Percentiles rank a stretch among this genome's conserved stretches.
Evolutionary conservation across 1,140 invertebrate genomes (phyloP).

Genomic region (Trichonephila clavipes): DNA sequence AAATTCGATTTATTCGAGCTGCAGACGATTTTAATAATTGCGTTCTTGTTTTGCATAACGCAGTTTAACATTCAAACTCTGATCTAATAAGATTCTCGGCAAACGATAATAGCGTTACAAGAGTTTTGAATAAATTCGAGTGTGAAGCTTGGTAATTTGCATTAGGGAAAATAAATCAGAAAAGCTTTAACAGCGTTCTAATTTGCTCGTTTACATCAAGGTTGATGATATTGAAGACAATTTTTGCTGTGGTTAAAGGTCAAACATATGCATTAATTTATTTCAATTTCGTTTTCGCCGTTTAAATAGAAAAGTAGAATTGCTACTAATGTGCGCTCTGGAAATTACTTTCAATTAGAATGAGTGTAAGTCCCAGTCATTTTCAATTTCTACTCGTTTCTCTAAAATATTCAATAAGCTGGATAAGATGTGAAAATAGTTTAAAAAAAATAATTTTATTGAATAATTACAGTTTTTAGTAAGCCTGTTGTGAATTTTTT

Average conservation of each 20-base stretch:
- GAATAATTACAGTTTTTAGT: too few relatives aligned
- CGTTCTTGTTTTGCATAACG: not conserved
- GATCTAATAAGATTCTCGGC: not conserved
- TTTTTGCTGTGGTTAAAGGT: not conserved
- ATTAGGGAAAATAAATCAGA: not conserved
- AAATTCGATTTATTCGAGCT: not conserved
- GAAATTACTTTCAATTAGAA: not conserved
- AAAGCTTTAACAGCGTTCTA: not conserved
- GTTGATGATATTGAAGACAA: not conserved
- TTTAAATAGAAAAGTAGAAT: not conserved
- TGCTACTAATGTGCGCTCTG: not conserved
- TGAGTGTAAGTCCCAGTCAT: too few relatives aligned
- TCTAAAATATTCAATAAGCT: too few relatives aligned
- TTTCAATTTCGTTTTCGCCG: not conserved
- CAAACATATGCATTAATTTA: not conserved
- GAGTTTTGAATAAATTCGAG: not conserved
- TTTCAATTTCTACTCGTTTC: too few relatives aligned
- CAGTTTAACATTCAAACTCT: not conserved
- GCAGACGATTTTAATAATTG: not conserved
- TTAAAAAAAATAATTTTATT: too few relatives aligned
- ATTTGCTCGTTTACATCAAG: not conserved
- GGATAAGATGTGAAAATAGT: too few relatives aligned
- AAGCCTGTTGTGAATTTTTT: too few relatives aligned
- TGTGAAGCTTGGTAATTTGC: not conserved
- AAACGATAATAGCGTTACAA: not conserved